Conservation (phyloP, 2,113 vertebrate genomes). For the Otus sunia region DNA sequence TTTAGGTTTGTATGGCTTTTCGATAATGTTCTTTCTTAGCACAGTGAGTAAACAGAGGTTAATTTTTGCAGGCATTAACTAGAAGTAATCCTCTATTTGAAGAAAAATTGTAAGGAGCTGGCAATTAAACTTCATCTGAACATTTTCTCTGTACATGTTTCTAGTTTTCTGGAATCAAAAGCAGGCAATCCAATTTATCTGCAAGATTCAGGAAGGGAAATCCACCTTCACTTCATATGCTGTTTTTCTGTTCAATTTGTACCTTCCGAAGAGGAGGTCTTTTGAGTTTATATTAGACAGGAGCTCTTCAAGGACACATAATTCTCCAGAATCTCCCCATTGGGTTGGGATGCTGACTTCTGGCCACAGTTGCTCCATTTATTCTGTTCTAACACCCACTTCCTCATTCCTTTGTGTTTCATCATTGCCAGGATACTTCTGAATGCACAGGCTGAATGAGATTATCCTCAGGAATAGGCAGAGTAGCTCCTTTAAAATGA, state of each 20-base stretch:
- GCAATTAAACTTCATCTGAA: not conserved
- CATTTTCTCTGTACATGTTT: not conserved
- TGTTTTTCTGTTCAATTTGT: not conserved
- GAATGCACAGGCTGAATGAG: not conserved
- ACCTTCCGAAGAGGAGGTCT: not conserved
- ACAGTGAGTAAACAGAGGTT: conserved; percentile 9
- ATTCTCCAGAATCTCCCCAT: not conserved
- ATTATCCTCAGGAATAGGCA: not conserved
- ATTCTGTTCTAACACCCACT: not conserved
- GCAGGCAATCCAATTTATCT: not conserved
- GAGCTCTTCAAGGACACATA: not conserved
- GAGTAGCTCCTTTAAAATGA: not conserved
- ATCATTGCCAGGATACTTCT: not conserved
- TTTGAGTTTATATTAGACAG: not conserved
- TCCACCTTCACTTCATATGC: not conserved
- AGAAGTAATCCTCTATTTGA: not conserved
- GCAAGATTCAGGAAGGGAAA: not conserved
- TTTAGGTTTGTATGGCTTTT: conserved; percentile 49
- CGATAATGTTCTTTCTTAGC: not conserved
- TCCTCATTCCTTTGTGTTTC: not conserved
- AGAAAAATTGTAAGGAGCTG: not conserved
- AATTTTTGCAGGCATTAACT: not conserved
- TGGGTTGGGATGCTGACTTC: not conserved
- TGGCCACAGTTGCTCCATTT: not conserved
- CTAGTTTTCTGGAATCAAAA: not conserved